Base-by-base conservation (phyloP, 2,797 vertebrate genomes). In the Sternarchorhynchus goeldii region DNA sequence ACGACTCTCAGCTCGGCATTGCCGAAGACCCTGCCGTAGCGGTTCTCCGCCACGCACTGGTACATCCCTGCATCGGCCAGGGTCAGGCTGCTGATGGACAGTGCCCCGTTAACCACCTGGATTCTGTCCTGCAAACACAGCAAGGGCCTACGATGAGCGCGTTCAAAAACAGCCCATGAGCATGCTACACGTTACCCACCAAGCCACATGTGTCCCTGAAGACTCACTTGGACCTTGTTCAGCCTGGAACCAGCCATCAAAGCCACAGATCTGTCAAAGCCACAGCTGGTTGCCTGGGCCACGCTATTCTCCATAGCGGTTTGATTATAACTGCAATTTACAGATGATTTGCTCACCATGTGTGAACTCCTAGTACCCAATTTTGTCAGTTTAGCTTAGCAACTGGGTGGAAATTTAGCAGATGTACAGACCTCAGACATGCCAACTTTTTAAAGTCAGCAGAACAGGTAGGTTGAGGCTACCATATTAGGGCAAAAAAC, bases 21-120 rank as follows among this genome's bases (percentile, higher is more conserved):
- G 93, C 95, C 88, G 75, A 95, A 95, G 75, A 97, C 91, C 73
- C 91, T 83, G 0, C 97, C 97, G 0, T 99, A 94, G 50, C 93
- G 94, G 89, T 99, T 99, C 87, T 97, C 96, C 0, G 97, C 95
- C 66, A 97, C 91, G 5, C 97, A 99, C 87, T 99, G 97, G 85
- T 98, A 99, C 95, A 98, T 98, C 70, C 95, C 97, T 0, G 95
- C 94, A 5, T 99, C 96, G 0, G 92, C 90, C 76, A 96, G 91
- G 71, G 91, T 96, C 86, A 97, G 86, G 12, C 89, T 91, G 4
- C 85, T 91, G 80, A 99, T 96, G 8, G 93, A 96, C 85, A 99
- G 92, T 0, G 90, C 91, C 71, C 96, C 96, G 31, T 96, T 96
- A 83, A 94, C 95, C 3, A 93, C 93, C 88, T 94, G 94, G 79